Base-by-base conservation (phyloP, 1,140 invertebrate species). In the Augochlora pura region DNA sequence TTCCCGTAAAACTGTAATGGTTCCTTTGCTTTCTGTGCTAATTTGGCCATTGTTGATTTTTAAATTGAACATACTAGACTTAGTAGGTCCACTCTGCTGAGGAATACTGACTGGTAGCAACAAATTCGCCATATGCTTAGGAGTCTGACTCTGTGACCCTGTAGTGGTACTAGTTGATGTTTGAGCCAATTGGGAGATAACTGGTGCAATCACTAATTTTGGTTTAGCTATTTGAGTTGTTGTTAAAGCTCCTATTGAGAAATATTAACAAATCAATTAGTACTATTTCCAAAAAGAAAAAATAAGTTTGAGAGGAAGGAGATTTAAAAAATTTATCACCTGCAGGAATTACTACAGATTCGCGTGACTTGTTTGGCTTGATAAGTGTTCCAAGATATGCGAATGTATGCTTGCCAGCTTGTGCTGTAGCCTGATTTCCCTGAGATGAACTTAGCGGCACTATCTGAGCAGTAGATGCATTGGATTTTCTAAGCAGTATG, bases 1-100 rank as follows among this genome's bases (percentile, higher is more conserved):
- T 77, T 93, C 93, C 59, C 92, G 88, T 67, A 93, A 85, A 70
- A 93, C 93, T 93, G 85, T 75, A 86, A 89, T 78, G 66, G 91
- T 90, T 71, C 91, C 90, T 88, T 94, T 93, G 42, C 86, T 89
- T 70, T 94, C 93, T 25, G 88, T 86, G 70, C 89, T 93, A 59
- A 94, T 88, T 83, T 94, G 92, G 16, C 93, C 94, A 88, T 94
- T 94, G 39, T 92, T 92, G 57, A 95, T 93, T 88, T 94, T 94
- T 65, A 94, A 89, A 87, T 94, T 94, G 73, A 94, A 93, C 86
- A 94, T 91, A 77, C 90, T 93, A 21, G 90, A 83, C 81, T 94
- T 93, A 52, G 85, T 63, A 60, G 89, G 76, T 27, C 82, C 90
- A 68, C 89, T 90, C 49, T 90, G 89, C 81, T 91, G 91, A 7